Base-by-base conservation (phyloP, 2,888 invertebrate genomes). In the Agonopterix alstromeriana region DNA sequence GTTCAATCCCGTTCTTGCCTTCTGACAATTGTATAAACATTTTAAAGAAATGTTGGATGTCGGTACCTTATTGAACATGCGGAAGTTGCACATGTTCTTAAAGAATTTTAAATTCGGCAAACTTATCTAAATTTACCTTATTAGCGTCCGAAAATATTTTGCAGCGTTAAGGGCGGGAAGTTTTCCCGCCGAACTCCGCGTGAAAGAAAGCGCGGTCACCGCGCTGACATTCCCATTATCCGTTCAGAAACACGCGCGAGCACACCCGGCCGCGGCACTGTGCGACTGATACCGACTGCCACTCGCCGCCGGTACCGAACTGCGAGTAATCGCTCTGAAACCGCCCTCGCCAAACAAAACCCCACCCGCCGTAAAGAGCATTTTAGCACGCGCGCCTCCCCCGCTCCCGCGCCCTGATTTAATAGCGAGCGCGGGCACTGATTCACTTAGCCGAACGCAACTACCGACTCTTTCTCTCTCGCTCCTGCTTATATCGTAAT, bases 71-170 rank as follows among this genome's bases (percentile, higher is more conserved):
- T 17, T 27, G 27, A 27, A 27, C 27, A 27, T 7, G 27, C 27
- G 27, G 27, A 27, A 27, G 27, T 27, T 5, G 7, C 27, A 27
- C 27, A 17, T 17, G 27, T 27, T 27, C 17, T 27, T 27, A 27
- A 3, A 1, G 27, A 7, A 27, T 7, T 5, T 27, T 1, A 27
- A 27, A 27, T 38, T n/a, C 0, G 10, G 7, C 38, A 38, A 38
- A 38, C 9, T n/a, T 38, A n/a, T 1, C 47, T 43, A 51, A 48
- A 60, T 60, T 74, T 83, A 89, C 89, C 89, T 89, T 89, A 74
- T 89, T 89, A 73, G 89, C 89, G 88, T 89, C 89, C 74, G 89
- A 89, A 84, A 89, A 89, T 89, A 89, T 89, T 76, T 85, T 89
- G 89, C 63, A 69, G 72, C 67, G 58, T 77, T 73, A 70, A 73